Evolutionary conservation across 2,888 invertebrate species (phyloP), one percentile per base, ranked within the genome.

Genomic region (Priocnemis perturbator): DNA sequence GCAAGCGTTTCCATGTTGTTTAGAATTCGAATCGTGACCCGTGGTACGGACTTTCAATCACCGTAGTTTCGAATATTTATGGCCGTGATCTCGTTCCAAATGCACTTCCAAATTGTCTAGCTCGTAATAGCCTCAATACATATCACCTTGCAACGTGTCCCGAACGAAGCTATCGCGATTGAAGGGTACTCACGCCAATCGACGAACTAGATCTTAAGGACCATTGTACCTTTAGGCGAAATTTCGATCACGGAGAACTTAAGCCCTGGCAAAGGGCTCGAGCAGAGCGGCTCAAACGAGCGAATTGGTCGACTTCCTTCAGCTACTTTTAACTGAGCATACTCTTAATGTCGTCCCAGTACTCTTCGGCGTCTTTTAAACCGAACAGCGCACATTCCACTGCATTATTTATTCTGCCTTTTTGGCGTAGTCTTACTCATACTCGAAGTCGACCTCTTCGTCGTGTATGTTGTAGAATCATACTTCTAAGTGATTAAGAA

Each of bases 401-500:
- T 37, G 7, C 14, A 37, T 37, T 11, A 7, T 37, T 37, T 37
- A 11, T 37, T 11, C 4, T 37, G 37, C 37, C 37, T 11, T 37
- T 37, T 37, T 37, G 37, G 37, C 37, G 11, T 11, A 11, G 4
- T 37, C 11, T 37, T 11, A 37, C 37, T 37, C 44, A 45, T 11
- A 37, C 37, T 3, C 44, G 50, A 55, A 59, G 65, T 63, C 79
- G 70, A 62, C 67, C 65, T 58, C 45, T 55, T 71, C 53, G 64
- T 64, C 62, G 67, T 57, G 60, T 26, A 17, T 48, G 50, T 52
- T 53, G 30, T 63, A 61, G 62, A 60, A 68, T 55, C 20, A 71
- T 77, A 80, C 73, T 80, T 77, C 66, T 83, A 83, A 77, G 47
- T 57, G 44, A 61, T 17, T 80, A 83, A 80, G 76, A 48, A 70